phyloP scores from a whole-genome alignment of 2,113 vertebrate species.

The Stegastes partitus region DNA sequence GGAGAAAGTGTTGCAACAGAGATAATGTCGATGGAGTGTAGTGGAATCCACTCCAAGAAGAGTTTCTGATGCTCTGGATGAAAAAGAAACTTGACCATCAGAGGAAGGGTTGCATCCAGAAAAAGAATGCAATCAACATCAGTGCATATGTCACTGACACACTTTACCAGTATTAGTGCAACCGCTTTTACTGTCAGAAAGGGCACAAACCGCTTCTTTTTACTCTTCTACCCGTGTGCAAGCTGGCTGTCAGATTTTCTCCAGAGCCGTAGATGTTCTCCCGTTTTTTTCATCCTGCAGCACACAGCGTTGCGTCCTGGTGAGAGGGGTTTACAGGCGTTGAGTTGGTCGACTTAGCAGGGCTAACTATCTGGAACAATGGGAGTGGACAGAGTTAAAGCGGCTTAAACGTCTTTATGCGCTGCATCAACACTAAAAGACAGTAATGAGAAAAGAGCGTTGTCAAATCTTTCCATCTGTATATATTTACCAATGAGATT shows the following conservation, averaged over 20 bases:
- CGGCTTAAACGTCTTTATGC: slow-evolving; percentile 47
- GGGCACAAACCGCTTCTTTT: not conserved
- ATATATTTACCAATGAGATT: slow-evolving; percentile 62
- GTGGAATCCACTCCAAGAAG: too few relatives aligned
- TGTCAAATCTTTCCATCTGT: slow-evolving; percentile 47
- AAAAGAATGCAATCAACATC: too few relatives aligned
- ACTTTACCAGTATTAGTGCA: too few relatives aligned
- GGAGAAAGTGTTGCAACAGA: too few relatives aligned
- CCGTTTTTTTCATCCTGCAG: not conserved
- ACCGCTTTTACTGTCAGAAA: too few relatives aligned
- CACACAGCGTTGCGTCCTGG: not conserved
- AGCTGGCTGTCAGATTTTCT: not conserved
- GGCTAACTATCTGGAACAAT: slow-evolving; percentile 51
- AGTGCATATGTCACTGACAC: too few relatives aligned
- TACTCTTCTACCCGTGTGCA: not conserved
- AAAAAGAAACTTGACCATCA: too few relatives aligned
- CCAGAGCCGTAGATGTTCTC: not conserved
- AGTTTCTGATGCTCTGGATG: too few relatives aligned
- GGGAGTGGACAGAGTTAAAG: slow-evolving; percentile 34
- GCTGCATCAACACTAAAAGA: slow-evolving; percentile 34
- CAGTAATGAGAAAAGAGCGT: slow-evolving; percentile 27
- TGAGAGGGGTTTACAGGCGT: slow-evolving; percentile 25
- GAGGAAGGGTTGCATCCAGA: too few relatives aligned
- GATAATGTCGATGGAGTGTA: too few relatives aligned
- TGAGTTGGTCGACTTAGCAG: slow-evolving; percentile 58